Base-by-base conservation (phyloP, 2,888 invertebrate species). In the Synergus itoensis region DNA sequence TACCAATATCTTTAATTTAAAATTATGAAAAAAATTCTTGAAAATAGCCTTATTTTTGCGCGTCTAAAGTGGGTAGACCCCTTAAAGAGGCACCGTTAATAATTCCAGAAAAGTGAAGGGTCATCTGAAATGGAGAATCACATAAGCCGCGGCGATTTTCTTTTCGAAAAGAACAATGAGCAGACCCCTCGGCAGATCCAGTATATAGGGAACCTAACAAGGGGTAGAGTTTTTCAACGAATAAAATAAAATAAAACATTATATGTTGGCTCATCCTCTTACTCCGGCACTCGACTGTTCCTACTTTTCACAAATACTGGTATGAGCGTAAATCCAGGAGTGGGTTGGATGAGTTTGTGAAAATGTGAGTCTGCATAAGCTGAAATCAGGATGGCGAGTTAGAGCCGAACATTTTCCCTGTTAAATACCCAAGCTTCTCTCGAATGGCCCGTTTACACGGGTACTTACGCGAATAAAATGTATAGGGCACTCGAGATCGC, bases 241-340 rank as follows among this genome's bases (percentile, higher is more conserved):
- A 84, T 80, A 84, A 83, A 83, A 84, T 84, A 82, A 83, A 83
- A 84, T 84, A 84, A 83, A 83, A 84, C 84, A 82, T 84, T 82
- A 84, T 84, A 53, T 40, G n/a, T 3, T 48, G 28, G 43, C 45
- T 45, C 45, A 48, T 69, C 36, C 53, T 36, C 12, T 53, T 36
- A 8, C n/a, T 73, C 48, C 53, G 1, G 53, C 48, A 53, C 73
- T 73, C 53, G 73, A 73, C 53, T 73, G n/a, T 65, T 65, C 65
- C 28, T 53, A 36, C 73, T 48, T 53, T 73, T 53, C 53, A 73
- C 73, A 73, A 73, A 73, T 67, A 73, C 53, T 53, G 45, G 18
- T 36, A 11, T 36, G 73, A 53, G 53, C n/a, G 73, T 53, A 73
- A 73, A 73, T 73, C 73, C 73, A 36, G 36, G 9, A 53, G 36